Percentiles rank a stretch among this genome's conserved stretches.
phyloP scores from a whole-genome alignment of 2,888 invertebrate species.

The Ormyrus labotus region DNA sequence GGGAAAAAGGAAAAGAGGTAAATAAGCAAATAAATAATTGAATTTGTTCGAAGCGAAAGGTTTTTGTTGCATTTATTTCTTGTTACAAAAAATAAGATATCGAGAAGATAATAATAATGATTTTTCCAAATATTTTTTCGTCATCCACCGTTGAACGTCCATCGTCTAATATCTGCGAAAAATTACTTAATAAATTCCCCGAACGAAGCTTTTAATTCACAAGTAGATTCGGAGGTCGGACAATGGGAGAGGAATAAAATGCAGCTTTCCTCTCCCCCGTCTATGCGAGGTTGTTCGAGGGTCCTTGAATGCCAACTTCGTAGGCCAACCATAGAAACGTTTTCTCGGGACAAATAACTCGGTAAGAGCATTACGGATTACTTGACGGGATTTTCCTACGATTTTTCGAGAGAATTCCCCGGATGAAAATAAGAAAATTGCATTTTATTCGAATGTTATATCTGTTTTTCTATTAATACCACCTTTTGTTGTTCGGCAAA shows the following conservation, averaged over 20 bases:
- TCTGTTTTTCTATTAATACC: too few relatives aligned
- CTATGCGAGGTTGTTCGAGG: conserved; percentile 42
- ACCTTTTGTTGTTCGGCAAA: too few relatives aligned
- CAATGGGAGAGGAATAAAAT: conserved; percentile 52
- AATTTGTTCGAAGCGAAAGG: too few relatives aligned
- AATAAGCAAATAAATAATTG: too few relatives aligned
- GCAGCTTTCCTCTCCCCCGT: conserved; percentile 33
- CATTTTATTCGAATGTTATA: neutral
- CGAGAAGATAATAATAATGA: too few relatives aligned
- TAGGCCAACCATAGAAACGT: conserved; percentile 55
- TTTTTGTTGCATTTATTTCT: too few relatives aligned
- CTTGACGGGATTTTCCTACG: conserved; percentile 46
- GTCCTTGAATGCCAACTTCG: conserved; percentile 48
- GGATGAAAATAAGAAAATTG: conserved; percentile 43
- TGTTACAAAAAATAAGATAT: too few relatives aligned
- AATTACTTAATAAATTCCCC: conserved; percentile 28
- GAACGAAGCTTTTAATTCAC: conserved; percentile 56
- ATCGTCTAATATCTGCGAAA: neutral
- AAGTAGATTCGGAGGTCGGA: conserved; percentile 47
- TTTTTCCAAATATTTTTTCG: neutral
- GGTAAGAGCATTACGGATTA: conserved; percentile 59
- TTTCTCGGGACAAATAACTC: conserved; percentile 60
- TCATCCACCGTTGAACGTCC: neutral
- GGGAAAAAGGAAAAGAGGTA: too few relatives aligned
- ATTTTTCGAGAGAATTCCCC: conserved; percentile 41